Evolutionary conservation across 2,113 vertebrate species (phyloP), one percentile per base, ranked within the genome.

Genomic region (Pedetes capensis): DNA sequence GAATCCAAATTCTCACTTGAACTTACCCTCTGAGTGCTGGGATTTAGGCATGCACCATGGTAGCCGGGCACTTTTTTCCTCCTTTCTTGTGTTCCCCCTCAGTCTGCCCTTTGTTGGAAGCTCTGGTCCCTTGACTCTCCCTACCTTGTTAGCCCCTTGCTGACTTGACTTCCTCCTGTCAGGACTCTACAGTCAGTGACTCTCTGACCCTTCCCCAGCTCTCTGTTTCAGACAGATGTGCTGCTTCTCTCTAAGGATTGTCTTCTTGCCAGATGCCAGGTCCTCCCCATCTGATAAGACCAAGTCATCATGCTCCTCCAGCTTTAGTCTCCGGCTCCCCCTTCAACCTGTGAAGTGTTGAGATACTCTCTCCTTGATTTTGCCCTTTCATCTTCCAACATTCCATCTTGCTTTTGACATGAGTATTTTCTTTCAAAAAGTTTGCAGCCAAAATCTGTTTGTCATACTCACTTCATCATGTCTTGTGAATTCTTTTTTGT

Each of bases 331-430:
- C 25, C 72, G 42, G 59, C 69, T 44, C 7, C n/a, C 49, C 44
- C 42, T 81, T 81, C 44, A 71, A 1, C 17, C 51, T 89, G 0
- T 49, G 0, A 42, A 59, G 25, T 74, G 17, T 39, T 61, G 1
- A 81, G 29, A 42, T 29, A 0, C 3, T 66, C 16, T 22, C 22
- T 37, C 53, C 37, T 78, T 76, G 55, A 11, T 49, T 69, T 91
- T 87, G 59, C 53, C 22, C 64, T 53, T 29, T 75, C 63, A 34
- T 69, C 47, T 80, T 34, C 37, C 61, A 23, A 2, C 61, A 25
- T 82, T 55, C 53, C 39, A 13, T 86, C 39, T 51, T 93, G 87
- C 72, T 87, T 96, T 63, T 42, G 51, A 9, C 14, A 6, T 42
- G 76, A 68, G 17, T 47, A 2, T 89, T 93, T 66, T 51, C 34